These are phyloP conservation scores for Pelodiscus sinensis DNA, from an alignment of 2,113 vertebrate genomes.

Conservation along the genomic window DNA sequence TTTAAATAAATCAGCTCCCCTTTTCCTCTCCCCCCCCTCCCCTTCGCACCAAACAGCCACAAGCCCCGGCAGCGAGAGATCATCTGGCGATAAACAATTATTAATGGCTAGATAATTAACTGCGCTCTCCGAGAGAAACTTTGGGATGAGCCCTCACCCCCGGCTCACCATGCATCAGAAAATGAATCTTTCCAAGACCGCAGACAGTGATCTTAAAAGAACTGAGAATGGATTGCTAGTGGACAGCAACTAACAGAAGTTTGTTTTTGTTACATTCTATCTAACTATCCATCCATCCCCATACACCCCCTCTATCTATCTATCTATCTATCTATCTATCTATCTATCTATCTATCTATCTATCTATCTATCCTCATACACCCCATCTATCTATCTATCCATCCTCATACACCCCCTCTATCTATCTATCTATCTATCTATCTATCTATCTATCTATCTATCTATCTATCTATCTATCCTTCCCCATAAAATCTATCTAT, in stretches of 20 bases:
- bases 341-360: too few relatives aligned
- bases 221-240: not conserved
- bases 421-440: too few relatives aligned
- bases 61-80: not conserved
- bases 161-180: not conserved
- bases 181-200: not conserved
- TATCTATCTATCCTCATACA: too few relatives aligned
- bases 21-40: too few relatives aligned
- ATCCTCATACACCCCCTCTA: too few relatives aligned
- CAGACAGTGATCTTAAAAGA: not conserved
- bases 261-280: not conserved
- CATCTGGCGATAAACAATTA: not conserved
- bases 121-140: not conserved
- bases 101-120: not conserved
- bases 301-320: too few relatives aligned
- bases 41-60: not conserved
- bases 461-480: too few relatives aligned
- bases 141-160: not conserved
- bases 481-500: too few relatives aligned
- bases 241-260: constrained; percentile 29
- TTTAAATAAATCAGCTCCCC: not conserved
- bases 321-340: too few relatives aligned
- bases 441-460: too few relatives aligned
- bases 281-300: too few relatives aligned
- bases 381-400: too few relatives aligned